Evolutionary conservation across 2,113 vertebrate genomes (phyloP).

Genomic region (Pelobates fuscus): DNA sequence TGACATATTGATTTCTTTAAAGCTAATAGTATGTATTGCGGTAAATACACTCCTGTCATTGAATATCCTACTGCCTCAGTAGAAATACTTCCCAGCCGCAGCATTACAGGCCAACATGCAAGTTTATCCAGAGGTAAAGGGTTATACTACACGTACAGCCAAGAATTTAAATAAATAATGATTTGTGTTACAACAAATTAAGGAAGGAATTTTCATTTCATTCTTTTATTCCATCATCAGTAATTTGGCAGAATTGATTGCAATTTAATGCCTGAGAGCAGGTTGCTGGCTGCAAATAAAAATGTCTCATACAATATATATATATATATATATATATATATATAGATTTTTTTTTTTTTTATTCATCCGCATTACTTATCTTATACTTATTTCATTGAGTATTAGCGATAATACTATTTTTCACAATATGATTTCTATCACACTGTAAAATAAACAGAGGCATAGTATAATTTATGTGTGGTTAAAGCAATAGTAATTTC

Average conservation of each 20-base stretch:
- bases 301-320: not conserved
- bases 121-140: conserved; percentile 40
- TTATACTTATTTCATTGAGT: no score
- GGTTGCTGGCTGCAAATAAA: conserved; percentile 3
- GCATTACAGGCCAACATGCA: conserved; percentile 3
- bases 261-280: conserved; percentile 10
- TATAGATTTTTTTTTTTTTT: no score
- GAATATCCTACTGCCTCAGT: conserved; percentile 1
- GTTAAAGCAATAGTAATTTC: no score
- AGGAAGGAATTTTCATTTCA: conserved; percentile 13
- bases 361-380: no score
- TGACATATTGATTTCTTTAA: not conserved
- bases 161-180: conserved; percentile 39
- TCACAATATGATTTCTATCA: no score
- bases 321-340: no score
- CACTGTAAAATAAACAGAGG: no score
- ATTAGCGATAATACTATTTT: no score
- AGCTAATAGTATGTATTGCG: not conserved
- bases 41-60: not conserved
- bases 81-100: conserved; percentile 4
- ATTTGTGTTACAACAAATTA: conserved; percentile 17
- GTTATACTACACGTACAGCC: conserved; percentile 17
- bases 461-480: no score
- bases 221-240: not conserved
- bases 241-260: conserved; percentile 15